Conservation (phyloP, 2,113 vertebrate genomes). For the Coreoperca whiteheadi region DNA sequence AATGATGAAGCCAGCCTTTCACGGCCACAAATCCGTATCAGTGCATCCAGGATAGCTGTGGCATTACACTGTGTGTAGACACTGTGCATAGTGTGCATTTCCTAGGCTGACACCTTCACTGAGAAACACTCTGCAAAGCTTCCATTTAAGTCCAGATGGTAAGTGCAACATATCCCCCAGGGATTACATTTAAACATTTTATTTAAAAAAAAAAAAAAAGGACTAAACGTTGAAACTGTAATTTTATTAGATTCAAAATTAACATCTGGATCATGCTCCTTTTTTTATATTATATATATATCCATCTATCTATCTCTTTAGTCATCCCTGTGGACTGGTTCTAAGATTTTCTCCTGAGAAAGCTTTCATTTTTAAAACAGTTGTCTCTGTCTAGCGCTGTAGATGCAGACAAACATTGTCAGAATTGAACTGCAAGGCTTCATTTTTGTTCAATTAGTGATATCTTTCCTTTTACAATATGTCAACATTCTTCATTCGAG, state of each 20-base stretch:
- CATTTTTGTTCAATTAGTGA: slow-evolving; percentile 46
- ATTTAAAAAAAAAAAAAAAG: slow-evolving; percentile 8
- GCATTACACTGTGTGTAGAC: slow-evolving; percentile 35
- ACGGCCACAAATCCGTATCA: slow-evolving; percentile 67
- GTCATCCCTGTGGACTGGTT: slow-evolving; percentile 22
- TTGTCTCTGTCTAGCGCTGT: neutral
- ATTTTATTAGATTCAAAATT: slow-evolving; percentile 39
- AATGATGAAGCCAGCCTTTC: slow-evolving; percentile 77
- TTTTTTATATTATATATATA: too few relatives aligned
- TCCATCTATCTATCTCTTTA: too few relatives aligned
- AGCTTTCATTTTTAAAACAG: slow-evolving; percentile 3
- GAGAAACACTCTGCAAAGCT: slow-evolving; percentile 22
- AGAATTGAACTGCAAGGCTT: slow-evolving; percentile 1
- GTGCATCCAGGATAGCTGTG: slow-evolving; percentile 42
- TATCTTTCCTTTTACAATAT: slow-evolving; percentile 45
- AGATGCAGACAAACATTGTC: neutral
- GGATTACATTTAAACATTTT: neutral
- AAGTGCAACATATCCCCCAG: neutral
- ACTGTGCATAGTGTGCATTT: slow-evolving; percentile 14
- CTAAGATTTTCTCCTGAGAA: slow-evolving; percentile 23
- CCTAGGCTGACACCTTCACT: neutral
- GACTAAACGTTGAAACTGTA: neutral
- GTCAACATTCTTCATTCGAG: slow-evolving; percentile 59
- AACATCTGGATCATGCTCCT: slow-evolving; percentile 34
- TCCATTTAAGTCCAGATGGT: slow-evolving; percentile 24